Base-by-base conservation (phyloP, 2,888 invertebrate species). In the Cotesia congregata region DNA sequence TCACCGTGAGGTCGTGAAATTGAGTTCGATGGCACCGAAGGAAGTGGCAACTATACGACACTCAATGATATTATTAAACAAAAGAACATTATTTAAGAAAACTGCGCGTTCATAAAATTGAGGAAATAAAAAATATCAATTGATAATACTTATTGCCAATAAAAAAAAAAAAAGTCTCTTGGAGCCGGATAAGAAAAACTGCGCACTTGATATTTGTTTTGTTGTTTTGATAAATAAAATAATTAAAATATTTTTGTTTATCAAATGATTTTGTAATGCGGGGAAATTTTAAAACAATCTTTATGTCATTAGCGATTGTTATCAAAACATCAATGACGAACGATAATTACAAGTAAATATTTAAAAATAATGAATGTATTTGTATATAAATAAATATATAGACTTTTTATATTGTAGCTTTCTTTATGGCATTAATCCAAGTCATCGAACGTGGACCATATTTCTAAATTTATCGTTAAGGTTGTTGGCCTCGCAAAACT, bases 391-490 rank as follows among this genome's bases (percentile, higher is more conserved):
- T 64, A 61, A 15, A 74, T 69, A 60, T 60, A 65, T 20, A 65
- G 7, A 30, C 30, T 20, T 30, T 65, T 20, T 12, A 7, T 6
- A 6, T 20, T 64, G 39, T 12, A 9, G 20, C 65, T 71, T 72
- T 72, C 39, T 72, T 72, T 72, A 62, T 76, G 76, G 76, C 76
- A 62, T 68, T 15, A 17, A 64, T 72, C 76, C 76, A 76, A 76
- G 72, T 72, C 72, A 76, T 76, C 72, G 76, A 76, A 76, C 68
- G 72, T 61, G 64, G 68, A 72, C 60, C 62, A 62, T 72, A 72
- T 72, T 72, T 76, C 76, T 76, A 76, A 76, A 76, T 72, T 72
- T 76, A 72, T 76, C 72, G 62, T 64, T 68, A 72, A 76, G 76
- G 76, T 76, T 72, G 50, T 76, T 68, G 72, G 72, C 76, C 76